A percentile compares a stretch with the other conserved stretches of the same genome.
phyloP scores from a whole-genome alignment of 2,888 invertebrate species.

The Nomada hirtipes region DNA sequence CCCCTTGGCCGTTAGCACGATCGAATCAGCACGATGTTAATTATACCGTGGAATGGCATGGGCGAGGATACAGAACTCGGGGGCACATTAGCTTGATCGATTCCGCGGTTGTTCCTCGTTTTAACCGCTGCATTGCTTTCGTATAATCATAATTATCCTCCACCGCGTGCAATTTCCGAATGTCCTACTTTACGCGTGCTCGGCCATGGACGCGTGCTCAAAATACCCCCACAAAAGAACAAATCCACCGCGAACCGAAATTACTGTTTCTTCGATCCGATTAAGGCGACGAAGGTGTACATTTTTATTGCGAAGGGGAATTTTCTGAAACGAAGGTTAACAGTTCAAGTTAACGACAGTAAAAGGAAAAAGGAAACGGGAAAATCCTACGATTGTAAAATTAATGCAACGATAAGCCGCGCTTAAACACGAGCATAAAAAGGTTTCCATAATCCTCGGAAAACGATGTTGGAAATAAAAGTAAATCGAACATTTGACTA shows the following conservation, averaged over 20 bases:
- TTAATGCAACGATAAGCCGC: constrained; percentile 42
- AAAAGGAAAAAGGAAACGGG: not conserved
- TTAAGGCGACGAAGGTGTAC: constrained; percentile 13
- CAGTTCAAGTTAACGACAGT: constrained; percentile 17
- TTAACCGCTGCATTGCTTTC: constrained; percentile 14
- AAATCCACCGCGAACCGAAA: not conserved
- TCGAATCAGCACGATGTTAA: constrained; percentile 61
- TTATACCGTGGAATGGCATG: constrained; percentile 43
- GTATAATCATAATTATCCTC: constrained; percentile 26
- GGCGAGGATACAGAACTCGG: not conserved
- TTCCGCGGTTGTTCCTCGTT: constrained; percentile 29
- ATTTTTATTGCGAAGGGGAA: constrained; percentile 18
- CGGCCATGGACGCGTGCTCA: not conserved
- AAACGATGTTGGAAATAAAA: constrained; percentile 25
- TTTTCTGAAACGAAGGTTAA: constrained; percentile 2
- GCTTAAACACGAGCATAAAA: constrained; percentile 15
- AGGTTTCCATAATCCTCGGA: constrained; percentile 33
- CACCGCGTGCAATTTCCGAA: not conserved
- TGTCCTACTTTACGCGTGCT: not conserved
- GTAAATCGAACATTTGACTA: constrained; percentile 27
- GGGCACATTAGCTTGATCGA: constrained; percentile 48
- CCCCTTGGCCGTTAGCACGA: constrained; percentile 46
- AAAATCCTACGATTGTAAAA: constrained; percentile 9
- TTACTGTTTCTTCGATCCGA: constrained; percentile 7
- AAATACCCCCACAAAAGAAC: not conserved